These are phyloP conservation scores for Drosophila peninsularis DNA, from an alignment of 2,888 invertebrate genomes.

Conservation along the genomic window DNA sequence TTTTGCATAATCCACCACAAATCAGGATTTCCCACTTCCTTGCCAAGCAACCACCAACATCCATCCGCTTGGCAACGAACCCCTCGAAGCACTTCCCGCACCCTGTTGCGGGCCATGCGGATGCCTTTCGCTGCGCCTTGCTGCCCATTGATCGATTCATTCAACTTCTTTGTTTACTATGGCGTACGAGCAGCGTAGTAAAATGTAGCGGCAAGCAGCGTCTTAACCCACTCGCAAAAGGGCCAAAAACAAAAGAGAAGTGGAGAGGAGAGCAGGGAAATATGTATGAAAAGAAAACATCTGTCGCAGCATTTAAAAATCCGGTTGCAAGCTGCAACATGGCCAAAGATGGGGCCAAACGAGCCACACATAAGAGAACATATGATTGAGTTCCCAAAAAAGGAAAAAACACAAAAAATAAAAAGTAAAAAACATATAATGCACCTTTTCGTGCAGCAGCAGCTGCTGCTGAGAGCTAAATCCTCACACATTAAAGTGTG, in stretches of 20 bases:
- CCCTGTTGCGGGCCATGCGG: constrained; percentile 17
- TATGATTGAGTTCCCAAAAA: constrained; percentile 70
- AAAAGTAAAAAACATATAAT: constrained; percentile 27
- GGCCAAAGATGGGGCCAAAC: constrained; percentile 55
- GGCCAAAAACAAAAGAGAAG: constrained; percentile 20
- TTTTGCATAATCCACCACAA: background rate
- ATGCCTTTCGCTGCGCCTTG: constrained; percentile 23
- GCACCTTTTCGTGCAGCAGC: constrained; percentile 67
- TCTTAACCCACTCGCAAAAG: constrained; percentile 55
- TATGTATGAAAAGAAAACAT: constrained; percentile 53
- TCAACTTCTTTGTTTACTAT: constrained; percentile 72
- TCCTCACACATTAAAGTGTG: constrained; percentile 16
- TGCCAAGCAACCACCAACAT: background rate
- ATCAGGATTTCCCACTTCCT: constrained; percentile 9
- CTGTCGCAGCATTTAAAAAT: constrained; percentile 67
- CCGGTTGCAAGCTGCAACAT: constrained; percentile 77
- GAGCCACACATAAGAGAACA: constrained; percentile 54
- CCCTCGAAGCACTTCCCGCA: background rate
- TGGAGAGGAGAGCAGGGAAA: constrained; percentile 4
- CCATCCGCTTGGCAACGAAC: constrained; percentile 25
- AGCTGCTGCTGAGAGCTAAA: constrained; percentile 50
- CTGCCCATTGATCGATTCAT: constrained; percentile 76
- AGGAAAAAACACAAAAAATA: background rate
- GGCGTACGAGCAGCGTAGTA: constrained; percentile 58
- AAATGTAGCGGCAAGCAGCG: constrained; percentile 60